These are phyloP conservation scores for Hemicentrotus pulcherrimus DNA, from an alignment of 35 echinoderm and acorn worm species.

Conservation along the genomic window DNA sequence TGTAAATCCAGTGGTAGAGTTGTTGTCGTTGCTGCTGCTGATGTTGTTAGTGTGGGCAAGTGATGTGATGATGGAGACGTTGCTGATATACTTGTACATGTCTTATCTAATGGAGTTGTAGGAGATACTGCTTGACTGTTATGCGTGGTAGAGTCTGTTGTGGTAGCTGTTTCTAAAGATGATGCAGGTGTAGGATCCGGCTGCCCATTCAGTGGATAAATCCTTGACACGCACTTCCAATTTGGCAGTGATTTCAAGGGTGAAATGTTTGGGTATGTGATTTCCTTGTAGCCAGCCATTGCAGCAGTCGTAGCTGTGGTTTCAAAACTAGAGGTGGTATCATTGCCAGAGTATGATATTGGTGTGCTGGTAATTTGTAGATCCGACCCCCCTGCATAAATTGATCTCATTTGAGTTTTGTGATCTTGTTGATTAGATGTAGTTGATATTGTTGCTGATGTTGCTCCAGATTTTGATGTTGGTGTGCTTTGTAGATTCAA, in stretches of 20 bases:
- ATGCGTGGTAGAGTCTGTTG: background rate
- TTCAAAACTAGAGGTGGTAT: background rate
- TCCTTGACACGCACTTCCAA: background rate
- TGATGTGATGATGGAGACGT: background rate
- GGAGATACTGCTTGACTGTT: background rate
- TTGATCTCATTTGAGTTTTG: too few relatives aligned
- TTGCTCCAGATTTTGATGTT: background rate
- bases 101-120: background rate
- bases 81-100: background rate
- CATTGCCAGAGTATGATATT: background rate
- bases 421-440: background rate
- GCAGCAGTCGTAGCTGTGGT: background rate
- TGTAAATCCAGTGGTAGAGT: background rate
- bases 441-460: background rate
- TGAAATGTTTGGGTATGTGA: background rate
- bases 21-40: background rate
- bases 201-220: background rate
- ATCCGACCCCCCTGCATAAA: too few relatives aligned
- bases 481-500: background rate
- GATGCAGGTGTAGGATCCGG: background rate
- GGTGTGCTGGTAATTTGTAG: background rate
- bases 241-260: background rate
- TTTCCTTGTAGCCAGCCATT: background rate
- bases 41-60: background rate
- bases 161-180: background rate